Base-by-base conservation (phyloP, 2,113 vertebrate species). In the Paratilapia polleni region DNA sequence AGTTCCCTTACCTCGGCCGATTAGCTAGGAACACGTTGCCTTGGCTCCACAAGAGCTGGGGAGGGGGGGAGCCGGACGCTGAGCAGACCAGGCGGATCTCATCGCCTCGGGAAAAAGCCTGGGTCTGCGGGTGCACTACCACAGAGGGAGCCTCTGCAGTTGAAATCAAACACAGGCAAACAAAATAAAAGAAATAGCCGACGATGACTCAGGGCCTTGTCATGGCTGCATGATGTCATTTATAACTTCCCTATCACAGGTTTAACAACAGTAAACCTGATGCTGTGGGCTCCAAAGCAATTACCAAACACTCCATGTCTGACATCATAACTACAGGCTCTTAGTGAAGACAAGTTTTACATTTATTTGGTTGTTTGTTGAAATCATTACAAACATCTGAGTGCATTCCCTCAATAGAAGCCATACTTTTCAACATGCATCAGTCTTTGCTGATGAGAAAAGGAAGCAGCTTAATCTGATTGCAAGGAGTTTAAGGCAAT, bases 11-110 rank as follows among this genome's bases (percentile, higher is more conserved):
- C 96, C 96, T 94, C 76, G 86, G 87, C 77, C 87, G 90, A 91
- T 94, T 93, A 85, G 87, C 92, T 83, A 99, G 94, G 1, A 90
- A 54, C 56, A 89, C 92, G 83, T 96, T 97, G 88, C 96, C 96
- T 49, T 91, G 97, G 86, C 90, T 97, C 98, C 98, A 98, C 89
- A 89, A 82, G 81, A 91, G 86, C 81, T 59, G 93, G 20, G 97
- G 97, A 0, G 6, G 58, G 3, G 97, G 97, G 61, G 96, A 94
- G 4, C 97, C 97, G 6, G 96, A 94, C 0, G 95, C 95, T 0
- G 94, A 95, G 93, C 98, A 98, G 95, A 94, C 95, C 62, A 98
- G 90, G 85, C 36, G 90, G 87, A 98, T 95, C 86, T 97, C 97
- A 66, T 94, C 91, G 57, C 97, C 97, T 74, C 93, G 94, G 77